Conservation (phyloP, 2,888 invertebrate species). For the Erebia palarica region DNA sequence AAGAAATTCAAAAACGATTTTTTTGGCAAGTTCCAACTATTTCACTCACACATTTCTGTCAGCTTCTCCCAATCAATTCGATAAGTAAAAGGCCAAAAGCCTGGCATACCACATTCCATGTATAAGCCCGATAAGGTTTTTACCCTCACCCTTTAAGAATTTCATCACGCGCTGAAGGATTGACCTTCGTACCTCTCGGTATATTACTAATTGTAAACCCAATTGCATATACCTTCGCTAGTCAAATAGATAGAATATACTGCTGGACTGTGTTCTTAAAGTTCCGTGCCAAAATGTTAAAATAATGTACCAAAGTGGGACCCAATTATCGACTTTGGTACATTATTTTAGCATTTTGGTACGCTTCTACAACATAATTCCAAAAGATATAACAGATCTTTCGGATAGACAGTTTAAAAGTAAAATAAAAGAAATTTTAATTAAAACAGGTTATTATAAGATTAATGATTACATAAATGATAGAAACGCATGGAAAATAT, state of each 20-base stretch:
- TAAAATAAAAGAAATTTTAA: too few species aligned
- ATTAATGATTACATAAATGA: too few species aligned
- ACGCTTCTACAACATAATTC: too few species aligned
- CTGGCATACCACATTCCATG: slow-evolving; percentile 1
- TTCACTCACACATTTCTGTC: slow-evolving; percentile 4
- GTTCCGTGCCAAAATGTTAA: too few species aligned
- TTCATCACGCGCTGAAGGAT: slow-evolving; percentile 10
- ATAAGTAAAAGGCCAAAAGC: not conserved
- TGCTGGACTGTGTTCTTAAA: not conserved
- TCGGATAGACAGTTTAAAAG: too few species aligned
- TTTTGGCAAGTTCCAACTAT: not conserved
- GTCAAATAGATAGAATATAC: not conserved
- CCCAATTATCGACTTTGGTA: too few species aligned
- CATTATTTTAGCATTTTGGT: too few species aligned
- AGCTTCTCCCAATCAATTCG: slow-evolving; percentile 4
- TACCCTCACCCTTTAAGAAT: slow-evolving; percentile 8
- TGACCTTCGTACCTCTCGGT: slow-evolving; percentile 1
- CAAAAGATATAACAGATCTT: too few species aligned
- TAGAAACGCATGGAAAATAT: too few species aligned
- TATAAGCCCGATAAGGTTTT: slow-evolving; percentile 1
- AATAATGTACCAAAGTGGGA: too few species aligned
- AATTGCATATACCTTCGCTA: not conserved
- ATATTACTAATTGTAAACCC: not conserved
- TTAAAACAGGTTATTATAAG: too few species aligned
- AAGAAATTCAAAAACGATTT: not conserved